Evolutionary conservation across 2,113 vertebrate species (phyloP).

Genomic region (Pogonocichla stellata): DNA sequence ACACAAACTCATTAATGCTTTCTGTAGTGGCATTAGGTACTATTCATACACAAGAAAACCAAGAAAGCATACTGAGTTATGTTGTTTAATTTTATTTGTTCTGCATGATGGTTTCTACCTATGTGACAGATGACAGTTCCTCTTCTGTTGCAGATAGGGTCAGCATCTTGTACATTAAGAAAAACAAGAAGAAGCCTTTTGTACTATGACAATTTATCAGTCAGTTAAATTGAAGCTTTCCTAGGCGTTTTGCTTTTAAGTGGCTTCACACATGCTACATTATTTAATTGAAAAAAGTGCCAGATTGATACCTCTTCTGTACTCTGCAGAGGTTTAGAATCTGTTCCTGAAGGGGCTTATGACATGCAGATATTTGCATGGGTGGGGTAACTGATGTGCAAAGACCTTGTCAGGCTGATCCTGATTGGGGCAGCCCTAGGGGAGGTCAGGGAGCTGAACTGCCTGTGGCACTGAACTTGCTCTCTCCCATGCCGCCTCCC

Average conservation of each 20-base stretch:
- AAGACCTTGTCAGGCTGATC: background rate
- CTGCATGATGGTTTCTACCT: background rate
- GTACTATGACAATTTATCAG: background rate
- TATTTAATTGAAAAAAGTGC: background rate
- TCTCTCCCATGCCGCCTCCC: background rate
- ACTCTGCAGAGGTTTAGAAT: background rate
- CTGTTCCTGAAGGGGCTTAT: background rate
- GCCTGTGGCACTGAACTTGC: background rate
- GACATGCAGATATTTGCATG: background rate
- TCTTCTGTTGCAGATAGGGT: background rate
- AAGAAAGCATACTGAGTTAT: background rate
- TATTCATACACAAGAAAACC: background rate
- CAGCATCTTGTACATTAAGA: background rate
- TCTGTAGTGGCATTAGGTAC: background rate
- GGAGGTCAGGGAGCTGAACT: background rate
- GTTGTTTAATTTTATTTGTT: background rate
- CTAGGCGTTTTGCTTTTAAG: background rate
- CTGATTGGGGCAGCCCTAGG: background rate
- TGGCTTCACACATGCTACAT: background rate
- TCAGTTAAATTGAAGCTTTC: background rate
- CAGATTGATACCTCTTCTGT: background rate
- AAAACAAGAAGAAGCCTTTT: background rate
- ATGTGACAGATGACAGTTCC: background rate
- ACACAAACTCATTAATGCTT: background rate
- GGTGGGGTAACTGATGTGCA: background rate